Percentiles rank a stretch among this genome's conserved stretches.
Conservation (phyloP, 2,113 vertebrate genomes). For the Onychorhynchus coronatus region DNA sequence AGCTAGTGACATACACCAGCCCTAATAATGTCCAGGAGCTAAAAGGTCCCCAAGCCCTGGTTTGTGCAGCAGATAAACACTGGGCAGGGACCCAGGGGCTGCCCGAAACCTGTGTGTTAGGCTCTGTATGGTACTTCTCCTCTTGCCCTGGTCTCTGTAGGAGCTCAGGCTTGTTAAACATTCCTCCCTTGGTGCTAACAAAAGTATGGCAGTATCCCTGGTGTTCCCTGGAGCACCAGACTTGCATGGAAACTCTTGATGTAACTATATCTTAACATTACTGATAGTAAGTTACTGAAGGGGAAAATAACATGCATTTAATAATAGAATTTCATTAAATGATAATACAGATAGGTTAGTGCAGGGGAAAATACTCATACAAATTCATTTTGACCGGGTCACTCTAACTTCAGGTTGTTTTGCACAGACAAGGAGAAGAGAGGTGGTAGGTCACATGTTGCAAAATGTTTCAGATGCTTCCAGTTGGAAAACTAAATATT, state of each 20-base stretch:
- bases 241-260: not conserved
- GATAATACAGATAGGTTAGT: not conserved
- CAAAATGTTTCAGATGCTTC: constrained; percentile 36
- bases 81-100: not conserved
- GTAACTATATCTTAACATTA: not conserved
- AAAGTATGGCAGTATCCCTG: not conserved
- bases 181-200: not conserved
- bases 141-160: not conserved
- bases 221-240: not conserved
- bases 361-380: not conserved
- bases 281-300: not conserved
- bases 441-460: not conserved
- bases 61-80: not conserved
- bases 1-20: constrained; percentile 33
- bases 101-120: not conserved
- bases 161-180: not conserved
- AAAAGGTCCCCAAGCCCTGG: not conserved
- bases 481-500: constrained; percentile 56
- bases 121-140: rapidly evolving
- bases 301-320: constrained; percentile 1
- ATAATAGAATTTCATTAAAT: not conserved
- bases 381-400: constrained; percentile 1
- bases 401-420: constrained; percentile 27
- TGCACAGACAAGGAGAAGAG: constrained; percentile 10
- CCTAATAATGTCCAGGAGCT: not conserved